These are phyloP conservation scores for Gadopsis bispinosus DNA, from an alignment of 2,797 vertebrate genomes.

Conservation along the genomic window DNA sequence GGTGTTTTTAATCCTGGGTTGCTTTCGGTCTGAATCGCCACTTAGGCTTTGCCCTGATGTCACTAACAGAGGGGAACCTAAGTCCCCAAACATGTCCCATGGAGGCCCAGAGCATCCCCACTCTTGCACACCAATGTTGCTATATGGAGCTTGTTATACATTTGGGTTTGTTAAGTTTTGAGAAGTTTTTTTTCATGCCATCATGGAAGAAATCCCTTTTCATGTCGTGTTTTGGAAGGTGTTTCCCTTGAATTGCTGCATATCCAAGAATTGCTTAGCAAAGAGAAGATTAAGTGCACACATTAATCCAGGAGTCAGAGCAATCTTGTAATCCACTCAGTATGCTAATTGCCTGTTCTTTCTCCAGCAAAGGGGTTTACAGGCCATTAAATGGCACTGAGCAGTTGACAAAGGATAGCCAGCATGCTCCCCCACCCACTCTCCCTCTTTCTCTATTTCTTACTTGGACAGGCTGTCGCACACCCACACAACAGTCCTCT, in stretches of 20 bases:
- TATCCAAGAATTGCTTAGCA: conserved; percentile 81
- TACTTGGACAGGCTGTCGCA: conserved; percentile 69
- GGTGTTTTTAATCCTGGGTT: neutral
- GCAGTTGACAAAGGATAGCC: conserved; percentile 82
- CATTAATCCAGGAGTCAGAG: conserved; percentile 85
- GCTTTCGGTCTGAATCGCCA: neutral
- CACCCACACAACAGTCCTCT: conserved; percentile 57
- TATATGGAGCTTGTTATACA: neutral
- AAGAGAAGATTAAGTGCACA: conserved; percentile 86
- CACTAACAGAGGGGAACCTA: no score
- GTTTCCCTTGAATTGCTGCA: conserved; percentile 69
- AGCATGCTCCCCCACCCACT: conserved; percentile 60
- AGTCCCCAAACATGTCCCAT: neutral
- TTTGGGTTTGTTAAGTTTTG: neutral
- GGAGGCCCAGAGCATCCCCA: neutral
- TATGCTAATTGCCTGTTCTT: conserved; percentile 87
- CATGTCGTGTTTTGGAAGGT: conserved; percentile 61
- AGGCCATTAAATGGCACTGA: conserved; percentile 85
- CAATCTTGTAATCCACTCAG: conserved; percentile 86
- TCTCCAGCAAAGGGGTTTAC: conserved; percentile 83
- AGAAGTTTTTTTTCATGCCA: neutral
- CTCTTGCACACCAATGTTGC: neutral
- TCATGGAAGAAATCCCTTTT: conserved; percentile 31
- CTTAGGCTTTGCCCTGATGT: neutral
- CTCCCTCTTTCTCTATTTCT: conserved; percentile 62